Evolutionary conservation across 2,113 vertebrate genomes (phyloP), one percentile per base, ranked within the genome.

Genomic region (Aptenodytes forsteri): DNA sequence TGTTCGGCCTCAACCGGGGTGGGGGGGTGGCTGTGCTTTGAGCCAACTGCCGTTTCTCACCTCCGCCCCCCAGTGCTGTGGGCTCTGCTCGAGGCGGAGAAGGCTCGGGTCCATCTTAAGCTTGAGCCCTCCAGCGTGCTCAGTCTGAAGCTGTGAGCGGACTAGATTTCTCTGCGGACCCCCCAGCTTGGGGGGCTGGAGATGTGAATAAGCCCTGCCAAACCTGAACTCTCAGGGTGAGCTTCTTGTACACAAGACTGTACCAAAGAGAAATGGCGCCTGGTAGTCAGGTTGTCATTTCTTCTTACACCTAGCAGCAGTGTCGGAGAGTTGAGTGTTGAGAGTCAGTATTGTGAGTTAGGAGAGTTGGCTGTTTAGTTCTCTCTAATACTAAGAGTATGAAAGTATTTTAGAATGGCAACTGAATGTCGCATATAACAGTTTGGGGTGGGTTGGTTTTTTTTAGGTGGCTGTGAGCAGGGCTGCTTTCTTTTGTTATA

Each of bases 41-140:
- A 54, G 21, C 21, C 6, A 17, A 1, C 58, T 13, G 9, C 14
- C 17, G 0, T 27, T 50, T 29, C 16, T 36, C 1, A 0, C 3
- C 4, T 17, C 8, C 13, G 0, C 4, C 15, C 16, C 21, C 11
- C 21, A 1, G 36, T 16, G 52, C 34, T 71, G 34, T 6, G 42
- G 38, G 30, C 11, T 38, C 19, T 38, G 27, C 34, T 76, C 4
- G 19, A 46, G 12, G 7, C n/a, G 11, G 42, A 11, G 42, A 3
- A 70, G 6, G 5, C 11, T 52, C 36, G 10, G 34, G 7, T 34
- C 23, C 1, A 0, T 13, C 2, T 7, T 50, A 16, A 50, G 18
- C 23, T 34, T 27, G 30, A 73, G 27, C 30, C 18, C 2, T 0
- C 30, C n/a, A 5, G 38, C 2, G 4, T 23, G 7, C 38, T 36